Evolutionary conservation across 1,140 invertebrate species (phyloP).

Genomic region (Calephelis nemesis): DNA sequence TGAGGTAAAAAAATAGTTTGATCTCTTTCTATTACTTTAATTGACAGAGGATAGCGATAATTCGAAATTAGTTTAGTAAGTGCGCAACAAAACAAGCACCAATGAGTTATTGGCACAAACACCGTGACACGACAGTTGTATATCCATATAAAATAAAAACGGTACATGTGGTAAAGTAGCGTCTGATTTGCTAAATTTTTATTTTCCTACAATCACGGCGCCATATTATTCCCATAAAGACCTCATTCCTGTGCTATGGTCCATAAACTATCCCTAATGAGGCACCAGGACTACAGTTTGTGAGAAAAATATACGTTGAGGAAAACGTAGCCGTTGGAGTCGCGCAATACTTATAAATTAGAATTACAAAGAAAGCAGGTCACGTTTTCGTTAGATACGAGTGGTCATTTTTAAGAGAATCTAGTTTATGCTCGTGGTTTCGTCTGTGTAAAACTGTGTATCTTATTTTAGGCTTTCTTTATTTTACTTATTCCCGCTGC

Average conservation of each 20-base stretch:
- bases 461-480: no score
- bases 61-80: no score
- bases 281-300: neutral
- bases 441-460: neutral
- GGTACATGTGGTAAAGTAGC: neutral
- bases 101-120: no score
- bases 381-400: neutral
- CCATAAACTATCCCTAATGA: neutral
- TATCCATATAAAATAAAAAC: no score
- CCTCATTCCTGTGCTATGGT: neutral
- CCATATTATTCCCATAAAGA: neutral
- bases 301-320: neutral
- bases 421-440: neutral
- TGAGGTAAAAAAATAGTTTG: no score
- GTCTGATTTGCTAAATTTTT: neutral
- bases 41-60: no score
- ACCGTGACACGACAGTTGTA: no score
- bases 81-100: no score
- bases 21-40: no score
- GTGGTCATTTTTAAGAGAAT: neutral
- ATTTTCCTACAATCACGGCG: neutral
- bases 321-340: neutral
- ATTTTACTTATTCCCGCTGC: no score
- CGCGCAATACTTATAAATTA: neutral
- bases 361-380: slow-evolving; percentile 4